These are phyloP conservation scores for Pinna nobilis DNA, from an alignment of 1,140 invertebrate genomes.

Conservation along the genomic window DNA sequence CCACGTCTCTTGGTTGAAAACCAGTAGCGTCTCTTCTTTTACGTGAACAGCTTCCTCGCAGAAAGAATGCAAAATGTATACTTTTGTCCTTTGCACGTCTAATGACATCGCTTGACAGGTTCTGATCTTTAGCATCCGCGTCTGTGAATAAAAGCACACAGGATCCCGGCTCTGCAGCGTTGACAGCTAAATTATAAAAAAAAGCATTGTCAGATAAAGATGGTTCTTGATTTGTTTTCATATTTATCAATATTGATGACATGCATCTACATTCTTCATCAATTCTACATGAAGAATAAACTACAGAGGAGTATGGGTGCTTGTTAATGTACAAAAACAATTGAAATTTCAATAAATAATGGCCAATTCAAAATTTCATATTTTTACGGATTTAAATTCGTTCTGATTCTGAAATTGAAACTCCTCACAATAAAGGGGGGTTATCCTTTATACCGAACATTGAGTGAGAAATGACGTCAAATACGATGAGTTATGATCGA, in stretches of 20 bases:
- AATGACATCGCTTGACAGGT: not conserved
- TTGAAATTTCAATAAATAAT: not conserved
- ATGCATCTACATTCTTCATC: not conserved
- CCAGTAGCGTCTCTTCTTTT: too few species aligned
- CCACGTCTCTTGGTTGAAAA: too few species aligned
- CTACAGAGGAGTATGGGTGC: not conserved
- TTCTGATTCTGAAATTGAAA: too few species aligned
- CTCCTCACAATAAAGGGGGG: too few species aligned
- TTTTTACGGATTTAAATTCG: too few species aligned
- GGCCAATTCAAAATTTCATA: not conserved
- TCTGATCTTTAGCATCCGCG: constrained; percentile 31
- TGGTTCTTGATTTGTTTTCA: not conserved
- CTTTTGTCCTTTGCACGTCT: not conserved
- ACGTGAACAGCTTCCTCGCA: constrained; percentile 18
- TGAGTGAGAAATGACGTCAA: too few species aligned
- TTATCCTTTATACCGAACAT: too few species aligned
- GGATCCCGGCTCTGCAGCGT: constrained; percentile 3
- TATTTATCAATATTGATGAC: too few species aligned
- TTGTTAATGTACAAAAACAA: not conserved
- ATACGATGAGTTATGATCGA: too few species aligned
- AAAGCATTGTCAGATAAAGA: not conserved
- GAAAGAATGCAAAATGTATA: constrained; percentile 8
- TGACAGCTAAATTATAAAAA: not conserved
- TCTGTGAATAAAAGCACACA: constrained; percentile 33
- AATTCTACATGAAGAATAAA: not conserved